Percentiles rank a stretch among this genome's conserved stretches.
phyloP scores from a whole-genome alignment of 37 sponge, comb jelly and placozoan species.

The Agelas oroides region DNA sequence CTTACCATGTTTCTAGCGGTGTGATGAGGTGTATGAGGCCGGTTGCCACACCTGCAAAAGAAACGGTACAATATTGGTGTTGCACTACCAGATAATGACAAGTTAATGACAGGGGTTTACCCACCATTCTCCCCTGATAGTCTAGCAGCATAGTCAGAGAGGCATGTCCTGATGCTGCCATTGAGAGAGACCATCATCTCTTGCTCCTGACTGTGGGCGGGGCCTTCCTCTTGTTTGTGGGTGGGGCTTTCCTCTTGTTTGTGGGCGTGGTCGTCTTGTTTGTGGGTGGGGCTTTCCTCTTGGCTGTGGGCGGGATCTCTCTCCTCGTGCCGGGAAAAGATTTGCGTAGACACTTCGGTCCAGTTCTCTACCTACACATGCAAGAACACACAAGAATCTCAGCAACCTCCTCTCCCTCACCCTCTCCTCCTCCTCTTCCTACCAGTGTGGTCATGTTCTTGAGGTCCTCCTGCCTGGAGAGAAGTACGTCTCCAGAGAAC shows the following conservation, averaged over 20 bases:
- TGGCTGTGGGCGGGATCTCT: too few relatives aligned
- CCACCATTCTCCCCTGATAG: constrained; percentile 90
- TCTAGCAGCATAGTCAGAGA: constrained; percentile 27
- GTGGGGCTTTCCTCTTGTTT: constrained; percentile 18
- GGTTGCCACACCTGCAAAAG: constrained; percentile 67
- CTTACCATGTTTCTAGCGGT: constrained; percentile 84
- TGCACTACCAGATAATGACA: too few relatives aligned
- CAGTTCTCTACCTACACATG: constrained; percentile 75
- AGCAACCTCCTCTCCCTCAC: neutral
- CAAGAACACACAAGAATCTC: neutral
- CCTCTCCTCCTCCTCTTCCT: neutral
- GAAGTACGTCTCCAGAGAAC: constrained; percentile 86
- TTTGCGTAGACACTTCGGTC: constrained; percentile 70
- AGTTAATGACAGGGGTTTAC: too few relatives aligned
- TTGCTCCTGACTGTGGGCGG: constrained; percentile 5
- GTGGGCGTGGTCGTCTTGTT: constrained; percentile 33
- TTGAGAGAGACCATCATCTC: constrained; percentile 50
- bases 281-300: too few relatives aligned
- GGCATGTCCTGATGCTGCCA: constrained; percentile 17
- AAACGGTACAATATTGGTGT: too few relatives aligned
- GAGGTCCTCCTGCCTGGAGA: constrained; percentile 75
- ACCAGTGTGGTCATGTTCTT: constrained; percentile 45
- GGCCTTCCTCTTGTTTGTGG: neutral
- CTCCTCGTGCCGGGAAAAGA: constrained; percentile 75
- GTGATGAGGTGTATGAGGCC: constrained; percentile 73